Evolutionary conservation across 2,888 invertebrate species (phyloP).

Genomic region (Rhogogaster chlorosoma): DNA sequence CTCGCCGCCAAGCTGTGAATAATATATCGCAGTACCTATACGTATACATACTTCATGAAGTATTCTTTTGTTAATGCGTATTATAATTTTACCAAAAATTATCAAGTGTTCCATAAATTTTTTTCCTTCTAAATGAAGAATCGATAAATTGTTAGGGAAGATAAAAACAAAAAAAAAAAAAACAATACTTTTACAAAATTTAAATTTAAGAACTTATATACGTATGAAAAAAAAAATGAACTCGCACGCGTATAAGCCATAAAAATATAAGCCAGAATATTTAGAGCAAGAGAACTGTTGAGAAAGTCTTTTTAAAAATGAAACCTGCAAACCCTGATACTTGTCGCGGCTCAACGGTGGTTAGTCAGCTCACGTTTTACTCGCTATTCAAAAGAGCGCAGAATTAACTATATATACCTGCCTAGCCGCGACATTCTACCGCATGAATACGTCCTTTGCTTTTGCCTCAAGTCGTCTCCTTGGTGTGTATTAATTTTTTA

Average conservation of each 20-base stretch:
- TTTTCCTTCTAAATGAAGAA: not conserved
- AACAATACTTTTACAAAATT: too few relatives aligned
- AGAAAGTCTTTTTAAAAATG: not conserved
- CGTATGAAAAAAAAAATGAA: not conserved
- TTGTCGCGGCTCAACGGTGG: not conserved
- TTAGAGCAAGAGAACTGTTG: too few relatives aligned
- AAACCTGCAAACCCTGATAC: not conserved
- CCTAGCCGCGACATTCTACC: not conserved
- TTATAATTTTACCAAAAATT: not conserved
- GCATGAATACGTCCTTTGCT: not conserved
- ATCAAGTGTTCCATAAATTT: not conserved
- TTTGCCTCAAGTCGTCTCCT: not conserved
- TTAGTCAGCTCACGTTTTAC: not conserved
- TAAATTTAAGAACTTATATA: too few relatives aligned
- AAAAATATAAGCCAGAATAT: not conserved
- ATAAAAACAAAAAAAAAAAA: not conserved
- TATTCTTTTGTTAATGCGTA: not conserved
- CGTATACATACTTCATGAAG: not conserved
- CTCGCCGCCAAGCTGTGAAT: slow-evolving; percentile 20
- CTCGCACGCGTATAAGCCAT: not conserved
- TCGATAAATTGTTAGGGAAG: not conserved
- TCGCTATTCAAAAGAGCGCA: slow-evolving; percentile 25
- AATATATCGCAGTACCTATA: not conserved
- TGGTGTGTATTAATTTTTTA: slow-evolving; percentile 15
- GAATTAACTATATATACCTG: not conserved